These are phyloP conservation scores for Drosophila nigricruria DNA, from an alignment of 2,888 invertebrate genomes.

Conservation along the genomic window DNA sequence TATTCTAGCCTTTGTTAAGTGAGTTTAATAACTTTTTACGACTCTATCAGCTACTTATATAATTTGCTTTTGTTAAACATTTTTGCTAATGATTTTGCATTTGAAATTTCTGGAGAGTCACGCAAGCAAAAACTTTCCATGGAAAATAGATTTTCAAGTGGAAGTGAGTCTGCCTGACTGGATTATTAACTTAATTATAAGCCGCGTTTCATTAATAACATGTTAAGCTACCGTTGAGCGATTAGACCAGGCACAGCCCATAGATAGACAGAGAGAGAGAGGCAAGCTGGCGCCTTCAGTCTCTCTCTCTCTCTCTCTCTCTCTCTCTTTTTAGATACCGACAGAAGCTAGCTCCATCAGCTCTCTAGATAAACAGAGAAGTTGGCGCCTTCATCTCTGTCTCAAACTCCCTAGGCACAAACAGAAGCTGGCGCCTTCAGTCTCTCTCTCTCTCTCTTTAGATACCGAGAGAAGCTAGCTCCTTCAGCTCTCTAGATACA, in stretches of 20 bases:
- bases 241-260: background rate
- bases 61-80: background rate
- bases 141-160: constrained; percentile 36
- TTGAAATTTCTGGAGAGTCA: constrained; percentile 22
- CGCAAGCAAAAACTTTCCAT: constrained; percentile 55
- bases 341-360: no score
- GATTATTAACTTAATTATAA: constrained; percentile 68
- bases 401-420: no score
- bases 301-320: no score
- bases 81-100: constrained; percentile 27
- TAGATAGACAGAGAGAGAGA: background rate
- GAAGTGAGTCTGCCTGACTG: constrained; percentile 24
- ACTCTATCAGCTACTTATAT: constrained; percentile 7
- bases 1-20: background rate
- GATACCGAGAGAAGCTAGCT: no score
- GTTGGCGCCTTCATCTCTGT: no score
- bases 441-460: no score
- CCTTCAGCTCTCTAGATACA: no score
- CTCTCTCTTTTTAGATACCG: no score
- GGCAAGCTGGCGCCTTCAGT: background rate
- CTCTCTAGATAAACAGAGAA: no score
- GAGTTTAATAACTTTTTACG: constrained; percentile 6
- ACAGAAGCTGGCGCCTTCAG: no score
- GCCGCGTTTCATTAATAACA: constrained; percentile 60
- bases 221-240: constrained; percentile 27